Evolutionary conservation across 1,140 invertebrate species (phyloP).

Genomic region (Scaptomyza hsui): DNA sequence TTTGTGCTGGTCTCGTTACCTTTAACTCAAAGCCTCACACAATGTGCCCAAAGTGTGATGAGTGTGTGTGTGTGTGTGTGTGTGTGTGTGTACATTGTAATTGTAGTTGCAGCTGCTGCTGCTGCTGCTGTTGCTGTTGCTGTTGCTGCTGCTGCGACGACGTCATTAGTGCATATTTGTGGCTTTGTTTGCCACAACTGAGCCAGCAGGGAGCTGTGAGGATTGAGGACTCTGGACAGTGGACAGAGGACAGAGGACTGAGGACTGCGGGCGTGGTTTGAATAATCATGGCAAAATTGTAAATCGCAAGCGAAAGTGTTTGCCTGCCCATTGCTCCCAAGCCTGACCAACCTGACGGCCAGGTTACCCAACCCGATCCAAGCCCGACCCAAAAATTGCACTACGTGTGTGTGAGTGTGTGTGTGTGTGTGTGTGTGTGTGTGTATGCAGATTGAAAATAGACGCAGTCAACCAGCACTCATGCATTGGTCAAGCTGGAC

Average conservation of each 20-base stretch:
- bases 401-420: conserved; percentile 11
- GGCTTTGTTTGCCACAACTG: conserved; percentile 82
- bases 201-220: conserved; percentile 37
- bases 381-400: conserved; percentile 13
- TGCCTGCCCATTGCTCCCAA: conserved; percentile 24
- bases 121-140: conserved; percentile 19
- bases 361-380: neutral
- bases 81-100: conserved; percentile 28
- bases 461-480: conserved; percentile 71
- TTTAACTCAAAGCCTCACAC: conserved; percentile 36
- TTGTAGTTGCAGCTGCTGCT: conserved; percentile 31
- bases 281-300: conserved; percentile 81
- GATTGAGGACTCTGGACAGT: neutral
- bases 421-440: conserved; percentile 29
- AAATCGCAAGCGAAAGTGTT: conserved; percentile 81
- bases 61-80: conserved; percentile 10
- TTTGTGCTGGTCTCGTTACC: conserved; percentile 48
- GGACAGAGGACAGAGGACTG: conserved; percentile 4
- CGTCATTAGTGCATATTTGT: conserved; percentile 83
- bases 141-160: conserved; percentile 50
- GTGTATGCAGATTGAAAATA: conserved; percentile 69
- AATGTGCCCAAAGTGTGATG: conserved; percentile 41
- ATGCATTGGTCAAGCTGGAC: conserved; percentile 40
- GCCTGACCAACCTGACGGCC: neutral
- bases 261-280: conserved; percentile 40